These are phyloP conservation scores for Drosophila jambulina DNA, from an alignment of 1,140 invertebrate genomes.

Conservation along the genomic window DNA sequence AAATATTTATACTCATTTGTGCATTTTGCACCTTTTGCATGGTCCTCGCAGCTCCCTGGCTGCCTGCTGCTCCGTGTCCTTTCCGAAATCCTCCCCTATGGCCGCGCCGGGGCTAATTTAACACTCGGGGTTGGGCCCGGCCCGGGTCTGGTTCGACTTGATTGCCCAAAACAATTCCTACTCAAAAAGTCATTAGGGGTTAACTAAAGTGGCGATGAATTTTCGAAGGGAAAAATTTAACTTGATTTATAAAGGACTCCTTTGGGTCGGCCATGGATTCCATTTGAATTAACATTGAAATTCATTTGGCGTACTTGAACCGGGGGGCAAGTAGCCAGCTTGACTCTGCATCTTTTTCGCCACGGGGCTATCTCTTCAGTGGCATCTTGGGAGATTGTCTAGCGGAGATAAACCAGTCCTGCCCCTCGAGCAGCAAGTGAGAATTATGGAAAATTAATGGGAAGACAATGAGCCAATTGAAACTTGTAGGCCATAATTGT, in stretches of 20 bases:
- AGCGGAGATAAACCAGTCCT: constrained; percentile 56
- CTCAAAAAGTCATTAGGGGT: constrained; percentile 82
- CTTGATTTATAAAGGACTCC: constrained; percentile 76
- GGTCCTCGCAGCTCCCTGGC: constrained; percentile 25
- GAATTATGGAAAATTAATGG: constrained; percentile 71
- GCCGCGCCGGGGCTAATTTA: constrained; percentile 61
- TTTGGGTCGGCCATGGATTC: constrained; percentile 61
- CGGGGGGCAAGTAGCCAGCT: constrained; percentile 59
- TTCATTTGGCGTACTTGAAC: constrained; percentile 69
- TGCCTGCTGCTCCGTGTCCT: constrained; percentile 21
- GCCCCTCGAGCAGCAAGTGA: constrained; percentile 38
- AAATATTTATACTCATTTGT: constrained; percentile 84
- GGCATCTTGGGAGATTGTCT: constrained; percentile 71
- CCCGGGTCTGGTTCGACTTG: constrained; percentile 57
- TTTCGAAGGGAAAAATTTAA: constrained; percentile 65
- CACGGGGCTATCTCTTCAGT: constrained; percentile 37
- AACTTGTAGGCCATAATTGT: constrained; percentile 32
- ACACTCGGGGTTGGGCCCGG: constrained; percentile 55
- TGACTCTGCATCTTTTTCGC: constrained; percentile 64
- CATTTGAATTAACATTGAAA: constrained; percentile 83
- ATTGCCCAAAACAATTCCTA: constrained; percentile 80
- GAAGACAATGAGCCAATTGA: constrained; percentile 67
- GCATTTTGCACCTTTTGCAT: constrained; percentile 80
- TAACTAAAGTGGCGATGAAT: constrained; percentile 84
- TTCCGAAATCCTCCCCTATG: constrained; percentile 39